Evolutionary conservation across 1,140 invertebrate genomes (phyloP), one percentile per base, ranked within the genome.

Genomic region (Chelonus insularis): DNA sequence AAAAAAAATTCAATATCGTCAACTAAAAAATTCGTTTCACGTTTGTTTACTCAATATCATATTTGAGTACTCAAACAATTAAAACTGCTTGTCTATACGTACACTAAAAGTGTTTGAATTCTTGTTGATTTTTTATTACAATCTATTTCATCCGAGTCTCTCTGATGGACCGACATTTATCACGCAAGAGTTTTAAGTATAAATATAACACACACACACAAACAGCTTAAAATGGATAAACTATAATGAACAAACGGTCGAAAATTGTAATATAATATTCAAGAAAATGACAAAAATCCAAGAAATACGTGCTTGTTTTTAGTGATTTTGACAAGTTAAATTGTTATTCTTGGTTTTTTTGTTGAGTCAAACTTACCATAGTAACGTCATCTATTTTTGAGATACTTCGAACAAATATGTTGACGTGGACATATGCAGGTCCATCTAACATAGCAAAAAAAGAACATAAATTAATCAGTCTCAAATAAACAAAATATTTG

Each of bases 371-470:
- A 93, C 92, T 93, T 94, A 95, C 93, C 95, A 96, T 96, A 75
- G 93, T 96, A 84, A 96, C 94, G 88, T 97, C 94, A 91, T 96
- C 94, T 86, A 97, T 96, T 89, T 95, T 96, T 84, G 93, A 94
- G 88, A 96, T 96, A 91, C 93, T 96, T 88, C 94, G 88, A 84
- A 97, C 90, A 89, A 94, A 95, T 87, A 96, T 93, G 89, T 97
- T 96, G 87, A 97, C 93, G 85, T 87, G 87, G 83, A 94, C 92
- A 84, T 92, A 88, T 79, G 92, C 90, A 80, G 92, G 91, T 82
- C 91, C 92, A 91, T 92, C 91, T 92, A 88, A 85, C 74, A 82
- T 83, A 75, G 73, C 75, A 82, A 83, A 57, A 57, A 80, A 73
- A 82, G 72, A 79, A 76, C 70, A 78, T 73, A 73, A 43, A 78